Conservation (phyloP, 2,797 vertebrate genomes). For the Pempheris klunzingeri region DNA sequence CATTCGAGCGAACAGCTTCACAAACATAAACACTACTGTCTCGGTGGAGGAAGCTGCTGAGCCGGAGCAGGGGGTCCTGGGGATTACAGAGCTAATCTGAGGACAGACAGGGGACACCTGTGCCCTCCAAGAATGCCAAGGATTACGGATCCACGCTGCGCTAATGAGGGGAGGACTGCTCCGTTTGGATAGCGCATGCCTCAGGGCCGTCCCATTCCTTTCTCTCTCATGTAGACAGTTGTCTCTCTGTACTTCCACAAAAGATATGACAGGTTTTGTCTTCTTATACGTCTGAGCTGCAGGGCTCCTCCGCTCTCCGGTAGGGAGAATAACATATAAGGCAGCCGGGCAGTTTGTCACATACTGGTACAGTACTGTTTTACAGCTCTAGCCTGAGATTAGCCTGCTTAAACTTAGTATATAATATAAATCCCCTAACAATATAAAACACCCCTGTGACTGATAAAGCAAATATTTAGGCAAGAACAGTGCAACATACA, state of each 20-base stretch:
- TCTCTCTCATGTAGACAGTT: constrained; percentile 42
- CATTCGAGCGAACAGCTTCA: constrained; percentile 77
- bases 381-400: neutral
- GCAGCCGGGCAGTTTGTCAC: constrained; percentile 11
- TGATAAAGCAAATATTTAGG: constrained; percentile 11
- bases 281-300: constrained; percentile 8
- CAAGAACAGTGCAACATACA: constrained; percentile 36
- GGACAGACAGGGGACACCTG: constrained; percentile 88
- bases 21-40: constrained; percentile 72
- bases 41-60: constrained; percentile 53
- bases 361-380: constrained; percentile 13
- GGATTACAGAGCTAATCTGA: constrained; percentile 86
- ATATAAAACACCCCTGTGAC: constrained; percentile 9
- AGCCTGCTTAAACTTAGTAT: constrained; percentile 23
- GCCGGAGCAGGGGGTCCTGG: constrained; percentile 63
- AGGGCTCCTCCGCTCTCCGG: constrained; percentile 9
- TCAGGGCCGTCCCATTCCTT: constrained; percentile 38
- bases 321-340: constrained; percentile 16
- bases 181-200: constrained; percentile 47
- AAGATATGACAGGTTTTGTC: constrained; percentile 28
- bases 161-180: constrained; percentile 78
- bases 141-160: constrained; percentile 82
- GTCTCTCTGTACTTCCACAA: neutral
- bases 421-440: constrained; percentile 17
- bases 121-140: constrained; percentile 75